phyloP scores from a whole-genome alignment of 1,140 invertebrate species.

The Atopsyche davidsoni region DNA sequence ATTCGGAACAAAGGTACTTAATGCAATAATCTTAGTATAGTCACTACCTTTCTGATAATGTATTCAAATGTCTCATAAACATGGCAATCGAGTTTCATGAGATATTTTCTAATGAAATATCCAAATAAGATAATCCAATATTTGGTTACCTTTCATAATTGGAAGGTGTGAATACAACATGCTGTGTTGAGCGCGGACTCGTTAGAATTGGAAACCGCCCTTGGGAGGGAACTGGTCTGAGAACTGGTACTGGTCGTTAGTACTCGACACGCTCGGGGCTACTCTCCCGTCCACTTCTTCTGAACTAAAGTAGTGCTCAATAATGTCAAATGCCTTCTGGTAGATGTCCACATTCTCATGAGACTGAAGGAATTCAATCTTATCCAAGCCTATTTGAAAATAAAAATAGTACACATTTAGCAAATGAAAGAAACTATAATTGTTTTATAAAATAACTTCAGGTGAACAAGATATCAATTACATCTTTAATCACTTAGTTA shows the following conservation, averaged over 20 bases:
- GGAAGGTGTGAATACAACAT: background rate
- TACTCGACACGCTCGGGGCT: constrained; percentile 70
- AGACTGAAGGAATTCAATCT: constrained; percentile 95
- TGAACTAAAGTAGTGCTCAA: constrained; percentile 89
- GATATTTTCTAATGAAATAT: too few relatives aligned
- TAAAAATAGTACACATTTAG: too few relatives aligned
- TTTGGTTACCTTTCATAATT: background rate
- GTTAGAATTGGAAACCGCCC: constrained; percentile 74
- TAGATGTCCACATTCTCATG: constrained; percentile 96
- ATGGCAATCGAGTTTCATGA: too few relatives aligned
- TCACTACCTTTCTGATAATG: too few relatives aligned
- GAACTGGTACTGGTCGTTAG: constrained; percentile 74
- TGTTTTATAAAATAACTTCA: too few relatives aligned
- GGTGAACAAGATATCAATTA: too few relatives aligned
- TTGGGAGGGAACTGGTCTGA: constrained; percentile 67
- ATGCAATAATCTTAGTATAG: too few relatives aligned
- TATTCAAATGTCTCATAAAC: too few relatives aligned
- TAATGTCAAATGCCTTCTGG: constrained; percentile 93
- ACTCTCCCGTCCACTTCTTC: constrained; percentile 81
- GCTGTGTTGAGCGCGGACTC: background rate
- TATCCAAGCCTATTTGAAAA: constrained; percentile 96
- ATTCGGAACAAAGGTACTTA: too few relatives aligned
- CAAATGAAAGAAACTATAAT: too few relatives aligned
- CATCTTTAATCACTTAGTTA: too few relatives aligned
- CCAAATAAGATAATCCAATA: too few relatives aligned